phyloP scores from a whole-genome alignment of 2,113 vertebrate species.

The Physeter macrocephalus region DNA sequence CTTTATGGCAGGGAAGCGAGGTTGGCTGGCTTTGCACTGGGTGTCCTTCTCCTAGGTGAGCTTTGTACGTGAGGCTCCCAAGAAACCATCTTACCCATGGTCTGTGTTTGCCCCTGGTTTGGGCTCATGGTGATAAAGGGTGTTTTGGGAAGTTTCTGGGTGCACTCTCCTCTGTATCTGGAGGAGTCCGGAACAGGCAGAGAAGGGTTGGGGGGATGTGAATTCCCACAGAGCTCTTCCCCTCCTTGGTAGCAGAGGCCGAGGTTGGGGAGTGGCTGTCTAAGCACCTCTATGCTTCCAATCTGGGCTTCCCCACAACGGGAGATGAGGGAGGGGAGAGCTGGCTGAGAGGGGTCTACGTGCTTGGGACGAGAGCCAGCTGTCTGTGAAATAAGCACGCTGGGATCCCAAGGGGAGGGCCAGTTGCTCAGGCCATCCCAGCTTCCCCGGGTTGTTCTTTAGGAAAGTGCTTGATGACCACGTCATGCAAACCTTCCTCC shows the following conservation, averaged over 20 bases:
- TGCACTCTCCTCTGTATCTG: neutral
- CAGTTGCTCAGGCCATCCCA: neutral
- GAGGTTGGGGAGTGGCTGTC: neutral
- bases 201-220: neutral
- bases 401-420: neutral
- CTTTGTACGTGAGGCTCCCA: neutral
- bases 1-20: neutral
- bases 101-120: neutral
- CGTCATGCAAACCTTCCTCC: neutral
- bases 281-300: neutral
- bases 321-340: neutral
- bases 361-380: neutral
- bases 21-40: neutral
- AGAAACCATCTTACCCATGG: neutral
- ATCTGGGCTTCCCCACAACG: neutral
- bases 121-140: neutral
- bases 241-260: neutral
- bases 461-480: neutral
- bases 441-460: neutral
- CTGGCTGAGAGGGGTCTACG: neutral
- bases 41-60: neutral
- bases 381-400: neutral
- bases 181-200: neutral
- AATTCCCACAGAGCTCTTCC: neutral
- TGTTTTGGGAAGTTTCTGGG: neutral